Percentiles rank a stretch among this genome's conserved stretches.
phyloP scores from a whole-genome alignment of 2,113 vertebrate genomes.

The Rattus rattus region DNA sequence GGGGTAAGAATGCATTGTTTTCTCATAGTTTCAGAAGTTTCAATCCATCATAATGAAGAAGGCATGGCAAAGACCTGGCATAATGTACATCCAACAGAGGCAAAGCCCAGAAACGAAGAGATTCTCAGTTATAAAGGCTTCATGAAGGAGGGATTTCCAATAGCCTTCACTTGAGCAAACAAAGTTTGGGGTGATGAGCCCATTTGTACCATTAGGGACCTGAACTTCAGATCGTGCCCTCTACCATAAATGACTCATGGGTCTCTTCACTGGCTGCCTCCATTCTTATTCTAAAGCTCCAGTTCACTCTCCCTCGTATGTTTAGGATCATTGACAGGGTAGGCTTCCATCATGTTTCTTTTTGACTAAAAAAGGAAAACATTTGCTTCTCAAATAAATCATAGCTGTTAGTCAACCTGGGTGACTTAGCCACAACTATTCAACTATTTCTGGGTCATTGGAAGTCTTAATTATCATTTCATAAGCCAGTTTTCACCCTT shows the following conservation, averaged over 20 bases:
- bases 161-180: not conserved
- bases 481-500: not conserved
- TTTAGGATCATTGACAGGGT: not conserved
- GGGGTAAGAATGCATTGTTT: not conserved
- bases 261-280: not conserved
- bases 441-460: not conserved
- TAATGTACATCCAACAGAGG: not conserved
- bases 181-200: not conserved
- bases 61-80: not conserved
- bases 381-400: conserved; percentile 38
- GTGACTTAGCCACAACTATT: not conserved
- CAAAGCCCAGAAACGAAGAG: conserved; percentile 1
- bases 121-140: not conserved
- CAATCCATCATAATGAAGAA: not conserved
- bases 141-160: conserved; percentile 38
- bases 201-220: not conserved
- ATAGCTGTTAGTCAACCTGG: not conserved
- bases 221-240: not conserved
- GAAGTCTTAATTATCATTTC: conserved; percentile 20
- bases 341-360: conserved; percentile 7
- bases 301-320: not conserved
- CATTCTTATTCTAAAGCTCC: not conserved
- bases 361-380: conserved; percentile 12
- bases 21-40: not conserved
- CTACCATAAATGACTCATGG: conserved; percentile 20